phyloP scores from a whole-genome alignment of 2,888 invertebrate genomes.

The Emmelina monodactyla region DNA sequence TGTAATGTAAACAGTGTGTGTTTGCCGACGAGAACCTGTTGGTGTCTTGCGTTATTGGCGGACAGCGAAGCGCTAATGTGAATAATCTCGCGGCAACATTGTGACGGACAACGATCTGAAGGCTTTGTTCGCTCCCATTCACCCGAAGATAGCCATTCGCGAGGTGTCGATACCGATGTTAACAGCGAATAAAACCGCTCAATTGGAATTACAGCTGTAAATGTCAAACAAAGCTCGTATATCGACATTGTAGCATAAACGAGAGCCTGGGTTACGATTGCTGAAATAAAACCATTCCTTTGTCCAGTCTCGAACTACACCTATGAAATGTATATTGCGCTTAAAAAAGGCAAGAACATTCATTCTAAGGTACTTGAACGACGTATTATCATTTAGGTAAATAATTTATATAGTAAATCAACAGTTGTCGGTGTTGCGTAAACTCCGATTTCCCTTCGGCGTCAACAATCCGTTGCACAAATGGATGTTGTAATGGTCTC shows the following conservation, averaged over 20 bases:
- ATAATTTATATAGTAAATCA: no score
- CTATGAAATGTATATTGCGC: no score
- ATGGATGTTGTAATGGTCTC: slow-evolving; percentile 45
- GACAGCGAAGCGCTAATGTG: slow-evolving; percentile 58
- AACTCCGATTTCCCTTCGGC: slow-evolving; percentile 52
- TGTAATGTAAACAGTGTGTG: slow-evolving; percentile 59
- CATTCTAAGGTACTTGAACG: no score
- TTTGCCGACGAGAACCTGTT: slow-evolving; percentile 62
- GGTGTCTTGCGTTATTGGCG: slow-evolving; percentile 59
- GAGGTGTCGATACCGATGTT: not conserved
- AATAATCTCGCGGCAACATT: slow-evolving; percentile 52
- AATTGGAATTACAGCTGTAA: not conserved
- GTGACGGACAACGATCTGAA: slow-evolving; percentile 23
- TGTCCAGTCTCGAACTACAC: no score
- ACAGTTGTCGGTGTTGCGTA: slow-evolving; percentile 42
- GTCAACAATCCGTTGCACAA: slow-evolving; percentile 49
- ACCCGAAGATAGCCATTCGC: no score
- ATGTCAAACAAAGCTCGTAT: no score
- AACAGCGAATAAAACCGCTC: not conserved
- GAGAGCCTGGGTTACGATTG: no score
- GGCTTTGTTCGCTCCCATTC: not conserved
- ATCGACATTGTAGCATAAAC: no score
- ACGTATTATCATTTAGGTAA: no score
- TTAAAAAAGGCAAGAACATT: no score
- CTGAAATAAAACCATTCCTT: no score